A percentile compares a stretch with the other conserved stretches of the same genome.
Evolutionary conservation across 2,797 vertebrate species (phyloP).

Genomic region (Malurus splendens): DNA sequence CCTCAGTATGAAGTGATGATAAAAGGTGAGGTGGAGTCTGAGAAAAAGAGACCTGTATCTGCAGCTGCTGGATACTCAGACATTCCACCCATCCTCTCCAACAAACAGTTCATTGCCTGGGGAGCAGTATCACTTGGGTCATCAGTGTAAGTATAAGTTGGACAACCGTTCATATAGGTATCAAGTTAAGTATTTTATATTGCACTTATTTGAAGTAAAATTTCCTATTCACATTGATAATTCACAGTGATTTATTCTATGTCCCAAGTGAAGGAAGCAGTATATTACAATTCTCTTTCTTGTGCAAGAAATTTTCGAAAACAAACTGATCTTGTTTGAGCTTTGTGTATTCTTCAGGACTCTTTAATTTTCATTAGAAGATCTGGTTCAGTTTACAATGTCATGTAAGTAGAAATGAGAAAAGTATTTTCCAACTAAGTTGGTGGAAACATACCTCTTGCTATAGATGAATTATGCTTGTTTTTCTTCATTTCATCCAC

Average conservation of each 20-base stretch:
- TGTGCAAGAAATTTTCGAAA: background rate
- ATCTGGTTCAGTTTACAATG: background rate
- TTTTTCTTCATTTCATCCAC: background rate
- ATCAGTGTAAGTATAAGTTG: conserved; percentile 81
- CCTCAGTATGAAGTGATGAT: conserved; percentile 92
- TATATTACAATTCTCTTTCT: background rate
- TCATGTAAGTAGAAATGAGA: background rate
- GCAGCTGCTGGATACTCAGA: conserved; percentile 52
- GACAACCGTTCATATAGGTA: background rate
- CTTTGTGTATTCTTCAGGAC: background rate
- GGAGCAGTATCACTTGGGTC: conserved; percentile 88
- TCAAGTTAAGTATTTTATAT: background rate
- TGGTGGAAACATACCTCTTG: background rate
- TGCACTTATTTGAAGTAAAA: background rate
- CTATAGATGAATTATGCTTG: background rate
- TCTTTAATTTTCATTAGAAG: background rate
- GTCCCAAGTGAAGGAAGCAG: background rate
- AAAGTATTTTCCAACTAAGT: background rate
- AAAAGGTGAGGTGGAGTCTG: conserved; percentile 75
- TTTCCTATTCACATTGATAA: background rate
- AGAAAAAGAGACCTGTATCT: conserved; percentile 41
- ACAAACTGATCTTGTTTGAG: background rate
- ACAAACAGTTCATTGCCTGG: conserved; percentile 93
- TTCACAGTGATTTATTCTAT: background rate
- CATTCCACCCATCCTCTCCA: conserved; percentile 89